Conservation (phyloP, 2,113 vertebrate species). For the Desmodus rotundus region DNA sequence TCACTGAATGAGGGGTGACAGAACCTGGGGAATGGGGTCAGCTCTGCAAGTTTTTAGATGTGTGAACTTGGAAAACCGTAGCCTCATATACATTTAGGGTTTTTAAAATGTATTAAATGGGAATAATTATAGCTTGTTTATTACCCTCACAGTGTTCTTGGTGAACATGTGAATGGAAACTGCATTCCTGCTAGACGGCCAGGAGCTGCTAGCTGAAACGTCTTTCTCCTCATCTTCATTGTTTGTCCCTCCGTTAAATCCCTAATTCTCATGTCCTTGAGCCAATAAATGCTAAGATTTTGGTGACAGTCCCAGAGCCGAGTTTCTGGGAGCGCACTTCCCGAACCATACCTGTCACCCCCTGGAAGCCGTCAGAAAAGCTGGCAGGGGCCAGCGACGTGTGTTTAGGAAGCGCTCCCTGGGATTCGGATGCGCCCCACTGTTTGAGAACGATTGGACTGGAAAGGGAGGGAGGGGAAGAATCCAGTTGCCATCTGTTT, state of each 20-base stretch:
- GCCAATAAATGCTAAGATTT: background rate
- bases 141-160: background rate
- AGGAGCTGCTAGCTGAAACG: background rate
- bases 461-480: background rate
- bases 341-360: background rate
- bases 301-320: background rate
- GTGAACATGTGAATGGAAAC: background rate
- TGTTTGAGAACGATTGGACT: background rate
- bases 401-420: background rate
- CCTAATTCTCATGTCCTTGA: background rate
- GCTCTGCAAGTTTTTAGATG: background rate
- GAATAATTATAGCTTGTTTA: background rate
- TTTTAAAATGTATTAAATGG: background rate
- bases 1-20: background rate
- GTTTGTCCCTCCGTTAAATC: background rate
- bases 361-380: background rate
- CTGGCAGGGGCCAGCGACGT: background rate
- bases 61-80: background rate
- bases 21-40: background rate
- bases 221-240: background rate
- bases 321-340: background rate
- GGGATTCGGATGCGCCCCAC: background rate
- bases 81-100: background rate
- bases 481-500: background rate
- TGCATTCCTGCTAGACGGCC: background rate